Conservation (phyloP, 2,888 invertebrate species). For the Aphodius granarius region DNA sequence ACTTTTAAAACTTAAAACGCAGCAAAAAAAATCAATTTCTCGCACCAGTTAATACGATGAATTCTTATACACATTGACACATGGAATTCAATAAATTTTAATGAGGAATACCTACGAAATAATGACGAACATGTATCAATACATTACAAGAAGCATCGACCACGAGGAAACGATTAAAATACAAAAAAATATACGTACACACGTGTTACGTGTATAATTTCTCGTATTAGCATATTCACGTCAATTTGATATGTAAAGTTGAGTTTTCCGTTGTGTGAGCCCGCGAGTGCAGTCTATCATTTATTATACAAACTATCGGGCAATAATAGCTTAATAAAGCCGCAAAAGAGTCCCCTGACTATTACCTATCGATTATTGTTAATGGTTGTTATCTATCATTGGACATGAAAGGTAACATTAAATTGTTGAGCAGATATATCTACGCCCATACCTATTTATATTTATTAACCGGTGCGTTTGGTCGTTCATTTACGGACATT, state of each 20-base stretch:
- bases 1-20: not conserved
- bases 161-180: not conserved
- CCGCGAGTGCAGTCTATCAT: not conserved
- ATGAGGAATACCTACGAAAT: not conserved
- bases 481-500: not conserved
- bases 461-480: not conserved
- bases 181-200: not conserved
- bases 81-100: not conserved
- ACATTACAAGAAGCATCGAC: not conserved
- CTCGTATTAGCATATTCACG: not conserved
- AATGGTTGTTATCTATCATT: not conserved
- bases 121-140: not conserved
- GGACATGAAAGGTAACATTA: not conserved
- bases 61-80: not conserved
- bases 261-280: not conserved
- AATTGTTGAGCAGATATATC: not conserved
- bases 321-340: not conserved
- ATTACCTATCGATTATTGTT: not conserved
- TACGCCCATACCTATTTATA: not conserved
- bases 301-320: not conserved
- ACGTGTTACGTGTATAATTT: not conserved
- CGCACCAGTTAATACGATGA: not conserved
- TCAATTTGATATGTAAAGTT: not conserved
- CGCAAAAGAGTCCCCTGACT: not conserved
- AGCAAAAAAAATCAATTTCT: not conserved